Base-by-base conservation (phyloP, 64 coral and sea anemone genomes). In the Montipora cactus region DNA sequence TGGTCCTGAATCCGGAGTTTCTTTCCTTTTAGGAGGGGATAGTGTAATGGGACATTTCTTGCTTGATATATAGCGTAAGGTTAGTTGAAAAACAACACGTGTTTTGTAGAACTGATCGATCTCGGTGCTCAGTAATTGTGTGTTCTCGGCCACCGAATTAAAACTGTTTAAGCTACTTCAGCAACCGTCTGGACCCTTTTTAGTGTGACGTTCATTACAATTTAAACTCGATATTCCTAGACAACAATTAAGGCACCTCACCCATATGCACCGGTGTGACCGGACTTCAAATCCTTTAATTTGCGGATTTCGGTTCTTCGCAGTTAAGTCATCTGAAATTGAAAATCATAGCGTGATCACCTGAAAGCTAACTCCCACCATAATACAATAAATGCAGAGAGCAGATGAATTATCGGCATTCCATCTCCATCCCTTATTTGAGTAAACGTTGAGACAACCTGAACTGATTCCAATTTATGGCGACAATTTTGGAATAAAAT, bases 291-390 rank as follows among this genome's bases (percentile, higher is more conserved):
- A n/a, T 68, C 64, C 64, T 68, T 68, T 68, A 57, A 57, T 57
- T 57, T 57, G 53, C 11, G 53, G 64, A 68, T 68, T 18, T 68
- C 64, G 64, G 8, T 68, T 68, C 13, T n/a, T 68, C 64, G 18
- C 64, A n/a, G 64, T 68, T 68, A 68, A 68, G 64, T 68, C 64
- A 68, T 68, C 64, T 68, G 64, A 68, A 68, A 68, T 68, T 68
- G 64, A 68, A 68, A 68, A 68, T 68, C 64, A 68, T 68, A 68
- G 18, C 64, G 12, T 68, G 64, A 68, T 68, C 4, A 8, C 12
- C 64, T n/a, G 12, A n/a, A 68, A 14, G 64, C 12, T 68, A 68
- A 68, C 10, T 68, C 64, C 64, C 16, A 68, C 64, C 64, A 68
- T 68, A 68, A 68, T 68, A n/a, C 64, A 68, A 68, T 68, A n/a